A percentile compares a stretch with the other conserved stretches of the same genome.
phyloP scores from a whole-genome alignment of 2,113 vertebrate species.

The Melanerpes aurifrons region DNA sequence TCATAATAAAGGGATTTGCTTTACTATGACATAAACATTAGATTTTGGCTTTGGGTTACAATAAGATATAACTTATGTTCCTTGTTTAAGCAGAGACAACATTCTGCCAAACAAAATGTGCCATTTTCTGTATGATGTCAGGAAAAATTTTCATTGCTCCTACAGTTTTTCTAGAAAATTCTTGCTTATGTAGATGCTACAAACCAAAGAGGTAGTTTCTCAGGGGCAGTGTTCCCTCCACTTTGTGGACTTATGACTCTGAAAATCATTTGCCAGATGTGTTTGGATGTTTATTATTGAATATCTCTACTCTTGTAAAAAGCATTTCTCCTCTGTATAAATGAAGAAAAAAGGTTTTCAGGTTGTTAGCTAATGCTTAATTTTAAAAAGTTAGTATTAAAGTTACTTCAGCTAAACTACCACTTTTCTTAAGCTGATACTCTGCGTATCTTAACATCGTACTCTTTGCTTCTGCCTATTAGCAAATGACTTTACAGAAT shows the following conservation, averaged over 20 bases:
- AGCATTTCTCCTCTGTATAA: neutral
- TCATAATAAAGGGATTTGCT: neutral
- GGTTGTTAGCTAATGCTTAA: neutral
- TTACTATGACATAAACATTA: neutral
- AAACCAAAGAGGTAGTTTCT: neutral
- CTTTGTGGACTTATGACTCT: neutral
- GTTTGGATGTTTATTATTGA: neutral
- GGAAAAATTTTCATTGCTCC: neutral
- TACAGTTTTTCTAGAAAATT: neutral
- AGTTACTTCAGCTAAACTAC: neutral
- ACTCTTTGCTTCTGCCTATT: neutral
- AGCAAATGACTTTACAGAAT: neutral
- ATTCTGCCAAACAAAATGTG: neutral
- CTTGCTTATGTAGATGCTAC: neutral
- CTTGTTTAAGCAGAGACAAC: neutral
- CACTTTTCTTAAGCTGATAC: neutral
- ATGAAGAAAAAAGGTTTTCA: neutral
- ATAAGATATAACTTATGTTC: neutral
- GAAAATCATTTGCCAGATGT: neutral
- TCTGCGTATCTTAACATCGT: neutral
- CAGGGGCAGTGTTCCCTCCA: neutral
- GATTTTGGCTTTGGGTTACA: neutral
- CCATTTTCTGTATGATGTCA: neutral
- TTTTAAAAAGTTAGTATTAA: neutral
- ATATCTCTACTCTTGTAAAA: neutral